phyloP scores from a whole-genome alignment of 2,113 vertebrate species.

The Thunnus thynnus region DNA sequence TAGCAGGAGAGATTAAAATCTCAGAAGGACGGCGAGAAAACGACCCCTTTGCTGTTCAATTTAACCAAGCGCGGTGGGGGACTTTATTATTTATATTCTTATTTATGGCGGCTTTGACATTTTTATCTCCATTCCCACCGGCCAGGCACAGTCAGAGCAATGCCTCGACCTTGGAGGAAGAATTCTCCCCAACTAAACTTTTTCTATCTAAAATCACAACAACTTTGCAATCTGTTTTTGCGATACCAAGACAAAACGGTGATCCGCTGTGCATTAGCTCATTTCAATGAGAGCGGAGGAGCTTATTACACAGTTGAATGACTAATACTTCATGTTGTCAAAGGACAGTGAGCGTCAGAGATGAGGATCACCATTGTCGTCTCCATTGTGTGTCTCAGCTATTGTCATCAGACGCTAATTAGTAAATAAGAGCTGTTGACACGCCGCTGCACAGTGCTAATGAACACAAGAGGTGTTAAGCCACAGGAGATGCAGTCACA shows the following conservation, averaged over 20 bases:
- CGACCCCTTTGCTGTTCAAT: conserved; percentile 64
- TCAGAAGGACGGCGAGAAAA: conserved; percentile 60
- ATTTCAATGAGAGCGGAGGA: conserved; percentile 21
- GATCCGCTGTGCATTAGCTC: conserved; percentile 5
- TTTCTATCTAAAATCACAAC: conserved; percentile 26
- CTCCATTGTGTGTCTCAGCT: conserved; percentile 48
- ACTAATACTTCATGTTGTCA: conserved; percentile 48
- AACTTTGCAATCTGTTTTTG: conserved; percentile 18
- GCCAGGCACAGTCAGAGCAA: conserved; percentile 56
- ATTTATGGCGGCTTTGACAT: conserved; percentile 70
- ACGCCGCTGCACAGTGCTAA: conserved; percentile 68
- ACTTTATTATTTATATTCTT: conserved; percentile 77
- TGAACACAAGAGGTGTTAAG: conserved; percentile 74
- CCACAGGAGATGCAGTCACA: conserved; percentile 63
- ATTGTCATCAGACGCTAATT: conserved; percentile 75
- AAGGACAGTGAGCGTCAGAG: conserved; percentile 38
- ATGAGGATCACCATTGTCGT: conserved; percentile 61
- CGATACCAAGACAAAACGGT: not conserved
- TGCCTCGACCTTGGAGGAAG: conserved; percentile 63
- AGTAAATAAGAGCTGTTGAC: conserved; percentile 78
- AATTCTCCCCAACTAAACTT: conserved; percentile 25
- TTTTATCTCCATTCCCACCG: conserved; percentile 72
- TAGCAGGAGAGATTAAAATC: conserved; percentile 77
- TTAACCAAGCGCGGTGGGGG: conserved; percentile 47
- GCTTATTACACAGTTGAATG: conserved; percentile 45